Evolutionary conservation across 1,140 invertebrate genomes (phyloP).

Genomic region (Caenorhabditis tropicalis): DNA sequence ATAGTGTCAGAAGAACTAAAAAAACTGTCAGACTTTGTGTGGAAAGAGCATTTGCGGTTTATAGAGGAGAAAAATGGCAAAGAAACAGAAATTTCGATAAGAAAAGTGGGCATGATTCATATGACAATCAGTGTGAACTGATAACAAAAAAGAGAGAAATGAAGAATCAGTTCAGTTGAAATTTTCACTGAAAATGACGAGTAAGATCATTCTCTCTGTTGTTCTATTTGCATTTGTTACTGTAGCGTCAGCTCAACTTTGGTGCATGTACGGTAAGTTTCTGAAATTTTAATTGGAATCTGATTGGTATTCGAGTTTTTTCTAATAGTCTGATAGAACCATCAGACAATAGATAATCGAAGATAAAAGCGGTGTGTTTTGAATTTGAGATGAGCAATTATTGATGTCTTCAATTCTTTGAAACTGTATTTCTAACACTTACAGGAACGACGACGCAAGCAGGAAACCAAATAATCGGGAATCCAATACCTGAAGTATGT

Average conservation of each 20-base stretch:
- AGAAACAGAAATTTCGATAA: not conserved
- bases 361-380: too few relatives aligned
- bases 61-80: not conserved
- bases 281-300: not conserved
- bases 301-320: not conserved
- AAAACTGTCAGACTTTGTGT: not conserved
- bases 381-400: too few relatives aligned
- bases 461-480: not conserved
- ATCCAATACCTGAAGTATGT: not conserved
- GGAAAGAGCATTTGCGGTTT: not conserved
- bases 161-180: not conserved
- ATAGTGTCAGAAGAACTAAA: not conserved
- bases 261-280: not conserved
- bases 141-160: not conserved
- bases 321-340: too few relatives aligned
- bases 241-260: not conserved
- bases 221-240: not conserved
- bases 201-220: not conserved
- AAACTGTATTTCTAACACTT: too few relatives aligned
- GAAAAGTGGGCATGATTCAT: slow-evolving; percentile 6
- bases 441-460: not conserved
- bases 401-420: too few relatives aligned
- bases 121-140: not conserved
- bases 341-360: too few relatives aligned
- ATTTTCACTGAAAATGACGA: not conserved